Percentiles rank a stretch among this genome's conserved stretches.
Conservation (phyloP, 2,113 vertebrate species). For the Colossoma macropomum region DNA sequence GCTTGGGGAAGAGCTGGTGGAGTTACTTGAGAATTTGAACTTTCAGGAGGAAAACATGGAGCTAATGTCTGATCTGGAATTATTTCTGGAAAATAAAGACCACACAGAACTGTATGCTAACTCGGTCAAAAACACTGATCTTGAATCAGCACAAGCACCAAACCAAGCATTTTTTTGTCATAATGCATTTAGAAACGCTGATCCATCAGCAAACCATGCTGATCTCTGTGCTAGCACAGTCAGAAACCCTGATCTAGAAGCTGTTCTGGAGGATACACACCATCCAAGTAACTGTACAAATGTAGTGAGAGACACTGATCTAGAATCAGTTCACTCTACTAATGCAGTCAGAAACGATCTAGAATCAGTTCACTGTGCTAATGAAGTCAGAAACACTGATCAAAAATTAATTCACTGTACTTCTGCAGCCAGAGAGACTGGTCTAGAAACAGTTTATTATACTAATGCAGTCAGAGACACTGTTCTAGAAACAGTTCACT, state of each 20-base stretch:
- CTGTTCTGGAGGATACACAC: too few species aligned
- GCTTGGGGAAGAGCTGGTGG: neutral
- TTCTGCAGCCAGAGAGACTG: neutral
- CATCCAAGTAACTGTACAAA: neutral
- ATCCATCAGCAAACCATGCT: neutral
- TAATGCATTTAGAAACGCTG: too few species aligned
- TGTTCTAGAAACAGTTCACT: neutral
- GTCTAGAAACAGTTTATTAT: neutral
- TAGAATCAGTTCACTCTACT: neutral
- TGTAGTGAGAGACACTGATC: neutral
- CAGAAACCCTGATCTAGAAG: neutral
- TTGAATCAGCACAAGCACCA: neutral
- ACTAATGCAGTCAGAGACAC: neutral
- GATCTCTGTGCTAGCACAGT: neutral
- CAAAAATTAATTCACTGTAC: neutral
- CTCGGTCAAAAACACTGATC: neutral
- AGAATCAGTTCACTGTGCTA: neutral
- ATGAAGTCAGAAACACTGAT: too few species aligned
- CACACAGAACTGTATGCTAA: neutral
- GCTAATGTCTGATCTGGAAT: conserved; percentile 1
- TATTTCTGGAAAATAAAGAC: neutral
- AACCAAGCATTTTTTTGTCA: too few species aligned
- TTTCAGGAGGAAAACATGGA: neutral
- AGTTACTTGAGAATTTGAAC: neutral
- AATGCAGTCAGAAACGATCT: neutral